phyloP scores from a whole-genome alignment of 2,888 invertebrate species.

The Oscheius sp. region DNA sequence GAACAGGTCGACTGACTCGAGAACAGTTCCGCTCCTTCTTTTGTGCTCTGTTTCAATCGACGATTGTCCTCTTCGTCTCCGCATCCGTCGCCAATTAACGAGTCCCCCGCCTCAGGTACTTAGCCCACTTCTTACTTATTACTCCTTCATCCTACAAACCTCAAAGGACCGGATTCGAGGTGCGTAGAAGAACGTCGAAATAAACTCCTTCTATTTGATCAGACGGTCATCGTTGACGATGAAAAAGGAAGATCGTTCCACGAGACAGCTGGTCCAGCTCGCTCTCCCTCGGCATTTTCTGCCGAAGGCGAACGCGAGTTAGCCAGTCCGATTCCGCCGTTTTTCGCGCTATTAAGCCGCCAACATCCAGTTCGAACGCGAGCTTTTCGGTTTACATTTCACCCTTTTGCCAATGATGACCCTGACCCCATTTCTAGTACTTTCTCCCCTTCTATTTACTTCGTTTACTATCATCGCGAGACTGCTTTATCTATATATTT shows the following conservation, averaged over 20 bases:
- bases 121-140: slow-evolving; percentile 26
- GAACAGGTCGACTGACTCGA: background rate
- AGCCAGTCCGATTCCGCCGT: slow-evolving; percentile 29
- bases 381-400: slow-evolving; percentile 32
- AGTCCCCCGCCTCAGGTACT: background rate
- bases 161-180: background rate
- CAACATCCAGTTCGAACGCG: slow-evolving; percentile 28
- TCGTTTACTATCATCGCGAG: too few relatives aligned
- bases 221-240: too few relatives aligned
- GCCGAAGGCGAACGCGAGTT: slow-evolving; percentile 29
- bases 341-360: slow-evolving; percentile 30
- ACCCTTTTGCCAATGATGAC: background rate
- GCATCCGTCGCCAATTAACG: background rate
- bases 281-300: slow-evolving; percentile 1
- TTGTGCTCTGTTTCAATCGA: background rate
- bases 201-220: too few relatives aligned
- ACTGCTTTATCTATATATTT: too few relatives aligned
- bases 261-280: background rate
- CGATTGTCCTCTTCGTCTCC: background rate
- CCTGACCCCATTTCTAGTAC: too few relatives aligned
- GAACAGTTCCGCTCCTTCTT: background rate
- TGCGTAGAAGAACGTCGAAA: background rate
- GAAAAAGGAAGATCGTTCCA: too few relatives aligned
- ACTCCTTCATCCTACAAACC: background rate
- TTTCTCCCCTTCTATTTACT: too few relatives aligned